These are phyloP conservation scores for Onchidella celtica DNA, from an alignment of 2,888 invertebrate species.

Conservation along the genomic window DNA sequence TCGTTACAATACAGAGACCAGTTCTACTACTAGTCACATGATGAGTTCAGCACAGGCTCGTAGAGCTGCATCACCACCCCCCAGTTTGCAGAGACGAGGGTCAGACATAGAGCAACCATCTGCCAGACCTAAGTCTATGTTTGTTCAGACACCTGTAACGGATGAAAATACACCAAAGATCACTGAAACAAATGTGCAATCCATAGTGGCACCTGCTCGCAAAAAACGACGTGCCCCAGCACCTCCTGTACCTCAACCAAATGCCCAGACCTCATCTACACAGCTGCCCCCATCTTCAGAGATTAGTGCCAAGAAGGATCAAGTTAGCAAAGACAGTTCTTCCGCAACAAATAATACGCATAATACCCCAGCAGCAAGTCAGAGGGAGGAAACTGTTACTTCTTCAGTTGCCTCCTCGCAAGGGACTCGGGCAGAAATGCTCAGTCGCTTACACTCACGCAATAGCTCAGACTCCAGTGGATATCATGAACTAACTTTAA, in stretches of 20 bases:
- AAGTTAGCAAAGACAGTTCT: constrained; percentile 47
- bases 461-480: constrained; percentile 88
- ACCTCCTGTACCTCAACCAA: constrained; percentile 73
- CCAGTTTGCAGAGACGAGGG: constrained; percentile 10
- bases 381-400: not conserved
- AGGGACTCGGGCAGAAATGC: constrained; percentile 18
- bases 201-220: constrained; percentile 60
- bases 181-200: not conserved
- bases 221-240: constrained; percentile 78
- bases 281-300: constrained; percentile 11
- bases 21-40: constrained; percentile 38
- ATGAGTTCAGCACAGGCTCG: constrained; percentile 29
- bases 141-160: constrained; percentile 41
- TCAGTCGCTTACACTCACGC: constrained; percentile 83
- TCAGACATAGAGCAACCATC: constrained; percentile 13
- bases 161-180: not conserved
- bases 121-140: constrained; percentile 62
- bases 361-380: constrained; percentile 57
- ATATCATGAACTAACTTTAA: constrained; percentile 85
- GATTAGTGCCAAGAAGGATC: not conserved
- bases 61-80: constrained; percentile 45
- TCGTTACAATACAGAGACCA: constrained; percentile 40
- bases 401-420: not conserved
- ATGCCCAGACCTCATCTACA: constrained; percentile 43
- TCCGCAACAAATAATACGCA: constrained; percentile 58